A percentile compares a stretch with the other conserved stretches of the same genome.
Evolutionary conservation across 2,888 invertebrate species (phyloP).

Genomic region (Hypselothyrea guttata): DNA sequence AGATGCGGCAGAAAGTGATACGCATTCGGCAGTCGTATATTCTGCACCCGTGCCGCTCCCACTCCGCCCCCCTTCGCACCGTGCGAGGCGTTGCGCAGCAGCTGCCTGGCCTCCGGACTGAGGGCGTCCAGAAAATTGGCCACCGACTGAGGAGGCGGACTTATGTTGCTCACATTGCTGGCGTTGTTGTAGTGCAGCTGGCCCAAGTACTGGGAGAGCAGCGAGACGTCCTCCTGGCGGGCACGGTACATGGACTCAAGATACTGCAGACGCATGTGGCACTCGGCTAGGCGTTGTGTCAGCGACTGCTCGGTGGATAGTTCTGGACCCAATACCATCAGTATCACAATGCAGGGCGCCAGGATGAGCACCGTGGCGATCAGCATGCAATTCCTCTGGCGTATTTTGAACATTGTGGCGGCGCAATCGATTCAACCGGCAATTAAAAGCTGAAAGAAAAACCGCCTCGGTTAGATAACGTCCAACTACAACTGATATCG

Average conservation of each 20-base stretch:
- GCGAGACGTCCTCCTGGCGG: constrained; percentile 89
- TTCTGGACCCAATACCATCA: constrained; percentile 83
- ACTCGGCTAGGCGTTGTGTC: constrained; percentile 88
- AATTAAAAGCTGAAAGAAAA: too few species aligned
- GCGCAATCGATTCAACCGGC: constrained; percentile 5
- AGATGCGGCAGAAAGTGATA: constrained; percentile 94
- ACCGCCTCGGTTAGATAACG: too few species aligned
- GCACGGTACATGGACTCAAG: constrained; percentile 90
- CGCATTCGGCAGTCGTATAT: constrained; percentile 89
- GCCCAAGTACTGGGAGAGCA: constrained; percentile 86
- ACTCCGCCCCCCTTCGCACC: constrained; percentile 9
- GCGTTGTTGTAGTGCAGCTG: constrained; percentile 73
- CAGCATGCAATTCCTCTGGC: constrained; percentile 85
- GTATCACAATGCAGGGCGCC: constrained; percentile 84
- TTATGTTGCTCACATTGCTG: constrained; percentile 53
- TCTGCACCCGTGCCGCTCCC: constrained; percentile 64
- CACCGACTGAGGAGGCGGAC: constrained; percentile 48
- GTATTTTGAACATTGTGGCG: constrained; percentile 72
- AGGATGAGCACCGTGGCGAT: constrained; percentile 84
- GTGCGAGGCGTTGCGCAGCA: constrained; percentile 83
- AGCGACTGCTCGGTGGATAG: constrained; percentile 86
- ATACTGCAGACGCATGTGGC: constrained; percentile 90
- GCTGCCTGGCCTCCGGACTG: constrained; percentile 82
- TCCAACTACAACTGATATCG: too few species aligned
- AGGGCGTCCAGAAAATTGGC: constrained; percentile 80